Evolutionary conservation across 2,797 vertebrate genomes (phyloP).

Genomic region (Scyliorhinus canicula): DNA sequence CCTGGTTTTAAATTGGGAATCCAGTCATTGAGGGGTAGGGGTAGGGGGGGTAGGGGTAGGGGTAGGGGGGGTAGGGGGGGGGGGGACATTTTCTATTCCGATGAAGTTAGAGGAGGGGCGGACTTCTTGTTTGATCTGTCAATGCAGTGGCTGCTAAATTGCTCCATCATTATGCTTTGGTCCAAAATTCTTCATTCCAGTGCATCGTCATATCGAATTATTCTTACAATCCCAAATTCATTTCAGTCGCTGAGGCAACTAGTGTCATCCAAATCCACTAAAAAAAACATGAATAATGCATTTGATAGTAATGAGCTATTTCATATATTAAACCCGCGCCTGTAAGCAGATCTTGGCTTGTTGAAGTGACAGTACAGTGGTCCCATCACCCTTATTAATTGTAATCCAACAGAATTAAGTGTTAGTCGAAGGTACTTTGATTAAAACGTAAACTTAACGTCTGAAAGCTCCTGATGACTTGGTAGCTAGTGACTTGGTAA

Average conservation of each 20-base stretch:
- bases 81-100: background rate
- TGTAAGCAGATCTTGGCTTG: background rate
- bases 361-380: background rate
- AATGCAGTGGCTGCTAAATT: no score
- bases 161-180: no score
- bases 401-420: background rate
- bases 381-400: background rate
- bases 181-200: no score
- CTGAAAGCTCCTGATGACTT: background rate
- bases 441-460: background rate
- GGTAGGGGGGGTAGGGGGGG: no score
- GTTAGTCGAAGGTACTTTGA: background rate
- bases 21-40: background rate
- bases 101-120: background rate
- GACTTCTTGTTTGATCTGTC: no score
- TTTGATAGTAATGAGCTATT: background rate
- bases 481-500: background rate
- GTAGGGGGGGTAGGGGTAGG: background rate
- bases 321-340: background rate
- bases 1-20: no score
- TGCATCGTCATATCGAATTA: background rate
- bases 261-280: background rate
- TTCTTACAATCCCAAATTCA: background rate
- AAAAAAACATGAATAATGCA: background rate
- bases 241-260: background rate